Evolutionary conservation across 2,797 vertebrate species (phyloP).

Genomic region (Microctenopoma steveboyesi): DNA sequence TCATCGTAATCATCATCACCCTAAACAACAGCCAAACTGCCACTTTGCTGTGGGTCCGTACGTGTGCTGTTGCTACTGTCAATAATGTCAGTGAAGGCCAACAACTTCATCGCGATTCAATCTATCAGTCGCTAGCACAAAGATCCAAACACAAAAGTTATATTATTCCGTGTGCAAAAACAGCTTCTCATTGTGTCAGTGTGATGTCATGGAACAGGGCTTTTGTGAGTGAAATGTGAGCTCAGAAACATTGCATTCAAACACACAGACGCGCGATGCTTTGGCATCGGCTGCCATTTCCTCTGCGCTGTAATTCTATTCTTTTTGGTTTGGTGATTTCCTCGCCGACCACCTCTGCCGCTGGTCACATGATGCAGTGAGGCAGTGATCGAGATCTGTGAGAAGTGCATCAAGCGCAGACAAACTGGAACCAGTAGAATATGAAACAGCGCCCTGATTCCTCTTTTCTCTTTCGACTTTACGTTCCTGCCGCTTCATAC

Average conservation of each 20-base stretch:
- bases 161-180: slow-evolving; percentile 18
- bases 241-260: slow-evolving; percentile 38
- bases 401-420: slow-evolving; percentile 17
- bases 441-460: slow-evolving; percentile 23
- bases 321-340: slow-evolving; percentile 15
- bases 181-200: slow-evolving; percentile 25
- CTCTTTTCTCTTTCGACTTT: slow-evolving; percentile 22
- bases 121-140: slow-evolving; percentile 2
- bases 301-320: slow-evolving; percentile 3
- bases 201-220: slow-evolving; percentile 46
- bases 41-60: not conserved
- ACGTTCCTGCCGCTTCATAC: not conserved
- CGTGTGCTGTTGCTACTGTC: slow-evolving; percentile 13
- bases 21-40: slow-evolving; percentile 5
- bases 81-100: slow-evolving; percentile 16
- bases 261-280: slow-evolving; percentile 15
- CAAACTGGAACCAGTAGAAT: not conserved
- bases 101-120: slow-evolving; percentile 7
- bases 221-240: slow-evolving; percentile 55
- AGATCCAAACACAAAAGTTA: slow-evolving; percentile 16
- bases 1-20: not conserved
- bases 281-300: slow-evolving; percentile 4
- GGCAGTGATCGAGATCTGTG: not conserved
- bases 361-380: slow-evolving; percentile 17
- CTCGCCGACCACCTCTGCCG: slow-evolving; percentile 13